Evolutionary conservation across 2,797 vertebrate species (phyloP).

Genomic region (Oceanodroma leucorhoa): DNA sequence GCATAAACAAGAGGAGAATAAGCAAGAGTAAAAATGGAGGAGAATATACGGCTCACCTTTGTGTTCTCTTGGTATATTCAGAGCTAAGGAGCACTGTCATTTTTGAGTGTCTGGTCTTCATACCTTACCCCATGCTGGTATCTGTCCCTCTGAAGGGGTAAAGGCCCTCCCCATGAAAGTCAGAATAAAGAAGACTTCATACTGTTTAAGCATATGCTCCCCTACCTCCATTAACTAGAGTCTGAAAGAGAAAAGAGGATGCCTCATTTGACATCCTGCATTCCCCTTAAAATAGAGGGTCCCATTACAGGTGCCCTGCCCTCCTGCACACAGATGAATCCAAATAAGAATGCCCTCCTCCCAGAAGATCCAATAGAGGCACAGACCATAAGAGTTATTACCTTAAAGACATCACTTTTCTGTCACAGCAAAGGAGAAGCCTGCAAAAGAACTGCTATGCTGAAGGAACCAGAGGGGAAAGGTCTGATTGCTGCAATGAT

Average conservation of each 20-base stretch:
- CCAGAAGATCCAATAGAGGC: not conserved
- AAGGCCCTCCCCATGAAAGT: not conserved
- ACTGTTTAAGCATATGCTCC: not conserved
- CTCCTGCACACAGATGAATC: not conserved
- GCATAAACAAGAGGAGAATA: not conserved
- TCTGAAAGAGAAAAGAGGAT: not conserved
- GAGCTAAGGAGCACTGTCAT: not conserved
- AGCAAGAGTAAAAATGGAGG: not conserved
- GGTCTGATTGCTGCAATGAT: not conserved
- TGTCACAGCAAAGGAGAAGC: not conserved
- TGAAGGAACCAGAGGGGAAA: not conserved
- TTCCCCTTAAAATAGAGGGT: not conserved
- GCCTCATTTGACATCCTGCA: not conserved
- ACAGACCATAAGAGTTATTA: not conserved
- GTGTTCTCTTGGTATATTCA: not conserved
- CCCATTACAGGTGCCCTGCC: not conserved
- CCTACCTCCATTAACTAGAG: not conserved
- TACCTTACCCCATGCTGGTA: not conserved
- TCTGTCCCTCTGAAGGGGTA: not conserved
- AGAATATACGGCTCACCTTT: not conserved
- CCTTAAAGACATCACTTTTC: not conserved
- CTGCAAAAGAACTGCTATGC: not conserved
- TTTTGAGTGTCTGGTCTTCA: not conserved
- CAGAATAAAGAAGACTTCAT: not conserved
- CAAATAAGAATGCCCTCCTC: not conserved